These are phyloP conservation scores for Nematopogon swammerdamellus DNA, from an alignment of 2,888 invertebrate genomes.

Conservation along the genomic window DNA sequence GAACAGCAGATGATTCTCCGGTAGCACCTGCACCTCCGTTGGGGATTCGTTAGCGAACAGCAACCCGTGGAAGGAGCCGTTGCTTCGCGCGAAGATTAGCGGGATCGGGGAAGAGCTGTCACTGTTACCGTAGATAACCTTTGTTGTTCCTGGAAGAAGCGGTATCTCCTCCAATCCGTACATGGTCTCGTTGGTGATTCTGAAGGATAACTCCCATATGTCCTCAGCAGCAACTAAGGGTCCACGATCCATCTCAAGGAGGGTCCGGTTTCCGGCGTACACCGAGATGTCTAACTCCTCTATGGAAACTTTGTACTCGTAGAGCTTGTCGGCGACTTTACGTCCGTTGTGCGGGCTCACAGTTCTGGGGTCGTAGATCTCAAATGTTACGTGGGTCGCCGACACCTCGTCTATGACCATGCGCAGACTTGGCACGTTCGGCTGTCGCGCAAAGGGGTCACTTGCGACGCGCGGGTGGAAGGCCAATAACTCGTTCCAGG, in stretches of 20 bases:
- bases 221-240: conserved; percentile 56
- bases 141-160: conserved; percentile 24
- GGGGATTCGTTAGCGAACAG: conserved; percentile 50
- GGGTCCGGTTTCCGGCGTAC: conserved; percentile 22
- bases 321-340: conserved; percentile 24
- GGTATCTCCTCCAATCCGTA: conserved; percentile 57
- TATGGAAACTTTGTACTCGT: conserved; percentile 23
- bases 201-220: conserved; percentile 60
- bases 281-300: conserved; percentile 30
- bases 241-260: conserved; percentile 54
- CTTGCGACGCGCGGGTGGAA: conserved; percentile 28
- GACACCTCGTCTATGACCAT: conserved; percentile 36
- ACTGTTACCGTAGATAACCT: conserved; percentile 43
- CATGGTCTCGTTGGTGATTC: conserved; percentile 45
- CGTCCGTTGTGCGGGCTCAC: conserved; percentile 14
- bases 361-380: conserved; percentile 27
- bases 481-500: conserved; percentile 28
- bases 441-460: conserved; percentile 27
- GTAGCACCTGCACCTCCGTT: conserved; percentile 48
- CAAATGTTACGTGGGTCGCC: conserved; percentile 28
- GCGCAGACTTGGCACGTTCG: conserved; percentile 22
- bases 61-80: conserved; percentile 54
- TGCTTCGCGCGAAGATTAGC: conserved; percentile 47
- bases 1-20: conserved; percentile 49
- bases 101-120: conserved; percentile 42